Evolutionary conservation across 2,797 vertebrate species (phyloP), one percentile per base, ranked within the genome.

Genomic region (Sternarchorhynchus goeldii): DNA sequence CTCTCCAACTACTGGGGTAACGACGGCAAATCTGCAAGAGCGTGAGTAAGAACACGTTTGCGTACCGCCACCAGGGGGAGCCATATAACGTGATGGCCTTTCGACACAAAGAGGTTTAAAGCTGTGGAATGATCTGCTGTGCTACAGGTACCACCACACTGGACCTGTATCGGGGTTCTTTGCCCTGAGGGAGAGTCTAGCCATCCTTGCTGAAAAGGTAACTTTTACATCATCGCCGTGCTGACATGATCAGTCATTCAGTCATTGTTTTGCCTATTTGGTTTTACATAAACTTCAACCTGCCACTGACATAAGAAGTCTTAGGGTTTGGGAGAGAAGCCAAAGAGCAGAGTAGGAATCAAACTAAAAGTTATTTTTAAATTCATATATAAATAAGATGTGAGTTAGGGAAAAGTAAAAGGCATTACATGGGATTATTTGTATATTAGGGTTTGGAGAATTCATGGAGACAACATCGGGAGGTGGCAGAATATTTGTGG

Each of bases 1-100:
- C 87, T 98, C 83, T 93, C 94, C 81, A 97, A 92, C 90, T 92
- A 96, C 85, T 99, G 98, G 98, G 96, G 96, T 31, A 98, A 96
- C 4, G 94, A 98, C 0, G 90, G 89, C 8, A 85, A 94, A 81
- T 90, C 90, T 79, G 87, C 91, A 39, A 90, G 93, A 88, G 0
- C 32, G 93, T 94, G 86, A 91, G 91, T 89, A 10, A 73, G 72
- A 65, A 41, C 5, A 25, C 34, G n/a, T 25, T 25, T 1, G 25
- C 4, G n/a, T n/a, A 59, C 58, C 12, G 25, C 41, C 20, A 39
- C 7, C 56, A 2, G 36, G 2, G 5, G 6, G 25, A 69, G 4
- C 32, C 7, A 16, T 18, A 12, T n/a, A 29, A 36, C 31, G 7
- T 0, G 3, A 29, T 5, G 20, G 29, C 20, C 45, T 56, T 4